A percentile compares a stretch with the other conserved stretches of the same genome.
phyloP scores from a whole-genome alignment of 1,140 invertebrate genomes.

The Ladona fulva region DNA sequence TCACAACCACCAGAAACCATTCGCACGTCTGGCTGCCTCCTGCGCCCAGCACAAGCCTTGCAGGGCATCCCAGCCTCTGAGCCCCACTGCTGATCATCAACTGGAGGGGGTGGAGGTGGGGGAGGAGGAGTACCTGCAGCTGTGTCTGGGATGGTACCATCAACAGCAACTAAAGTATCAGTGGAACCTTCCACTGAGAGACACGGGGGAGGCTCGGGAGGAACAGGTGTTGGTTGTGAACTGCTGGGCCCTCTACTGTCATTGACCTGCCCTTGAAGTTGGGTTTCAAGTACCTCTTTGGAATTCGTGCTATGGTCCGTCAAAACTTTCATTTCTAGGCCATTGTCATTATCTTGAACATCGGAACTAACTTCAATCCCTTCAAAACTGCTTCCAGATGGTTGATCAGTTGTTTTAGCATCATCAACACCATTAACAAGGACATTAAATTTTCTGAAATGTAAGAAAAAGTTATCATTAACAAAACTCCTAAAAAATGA shows the following conservation, averaged over 20 bases:
- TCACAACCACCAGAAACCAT: neutral
- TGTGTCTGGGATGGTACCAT: slow-evolving; percentile 17
- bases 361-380: neutral
- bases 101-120: neutral
- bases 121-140: neutral
- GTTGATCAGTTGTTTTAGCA: no score
- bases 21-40: slow-evolving; percentile 16
- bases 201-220: neutral
- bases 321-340: no score
- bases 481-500: no score
- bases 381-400: no score
- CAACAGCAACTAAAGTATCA: slow-evolving; percentile 35
- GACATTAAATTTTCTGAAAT: slow-evolving; percentile 21
- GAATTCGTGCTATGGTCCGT: no score
- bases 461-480: neutral
- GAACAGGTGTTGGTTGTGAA: neutral
- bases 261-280: no score
- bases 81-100: neutral
- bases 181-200: slow-evolving; percentile 41
- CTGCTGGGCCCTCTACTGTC: no score
- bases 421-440: slow-evolving; percentile 21
- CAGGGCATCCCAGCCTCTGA: neutral
- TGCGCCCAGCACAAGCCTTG: slow-evolving; percentile 22
- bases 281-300: no score
- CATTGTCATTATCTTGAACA: no score